Conservation (phyloP, 2,113 vertebrate species). For the Oreamnos americanus region DNA sequence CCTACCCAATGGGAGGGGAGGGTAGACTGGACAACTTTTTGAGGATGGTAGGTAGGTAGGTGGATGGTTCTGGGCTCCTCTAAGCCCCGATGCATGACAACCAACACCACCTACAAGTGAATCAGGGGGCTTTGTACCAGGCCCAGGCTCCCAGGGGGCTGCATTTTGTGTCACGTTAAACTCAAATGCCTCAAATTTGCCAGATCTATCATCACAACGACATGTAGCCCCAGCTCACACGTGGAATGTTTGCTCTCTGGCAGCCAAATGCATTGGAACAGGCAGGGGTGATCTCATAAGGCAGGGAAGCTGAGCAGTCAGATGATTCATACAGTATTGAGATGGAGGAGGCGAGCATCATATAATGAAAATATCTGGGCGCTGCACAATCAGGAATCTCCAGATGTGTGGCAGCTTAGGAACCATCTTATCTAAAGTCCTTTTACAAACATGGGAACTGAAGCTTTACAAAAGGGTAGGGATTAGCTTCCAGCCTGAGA, state of each 20-base stretch:
- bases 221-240: neutral
- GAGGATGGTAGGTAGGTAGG: neutral
- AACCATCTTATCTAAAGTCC: neutral
- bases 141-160: neutral
- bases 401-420: neutral
- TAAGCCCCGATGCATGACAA: neutral
- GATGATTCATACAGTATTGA: slow-evolving; percentile 44
- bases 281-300: slow-evolving; percentile 54
- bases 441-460: neutral
- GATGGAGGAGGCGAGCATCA: neutral
- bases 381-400: neutral
- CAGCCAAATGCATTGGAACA: slow-evolving; percentile 47
- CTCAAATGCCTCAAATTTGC: neutral
- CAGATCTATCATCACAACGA: slow-evolving; percentile 12
- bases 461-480: neutral
- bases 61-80: neutral
- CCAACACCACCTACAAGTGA: neutral
- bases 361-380: slow-evolving; percentile 31
- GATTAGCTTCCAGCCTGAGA: neutral
- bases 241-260: slow-evolving; percentile 50
- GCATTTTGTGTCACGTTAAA: neutral
- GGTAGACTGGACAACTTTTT: neutral
- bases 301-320: slow-evolving; percentile 63
- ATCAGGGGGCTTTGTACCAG: neutral
- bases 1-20: neutral